These are phyloP conservation scores for Coilia nasus DNA, from an alignment of 2,797 vertebrate species.

Conservation along the genomic window DNA sequence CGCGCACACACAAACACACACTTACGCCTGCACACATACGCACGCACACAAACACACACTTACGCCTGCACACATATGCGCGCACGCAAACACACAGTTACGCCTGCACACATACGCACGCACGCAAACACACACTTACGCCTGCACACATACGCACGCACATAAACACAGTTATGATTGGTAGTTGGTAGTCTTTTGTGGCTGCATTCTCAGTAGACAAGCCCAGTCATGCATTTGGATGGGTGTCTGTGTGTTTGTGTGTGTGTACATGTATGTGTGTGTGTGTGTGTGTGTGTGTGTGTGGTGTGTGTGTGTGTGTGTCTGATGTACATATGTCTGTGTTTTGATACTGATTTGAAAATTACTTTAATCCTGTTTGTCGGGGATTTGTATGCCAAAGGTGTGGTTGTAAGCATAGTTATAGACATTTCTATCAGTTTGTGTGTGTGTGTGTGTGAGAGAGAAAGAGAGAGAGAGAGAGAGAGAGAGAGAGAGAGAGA, in stretches of 20 bases:
- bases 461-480: not conserved
- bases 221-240: not conserved
- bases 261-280: not conserved
- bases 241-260: not conserved
- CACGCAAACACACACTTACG: not conserved
- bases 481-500: not conserved
- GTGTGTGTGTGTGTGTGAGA: not conserved
- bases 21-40: not conserved
- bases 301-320: not conserved
- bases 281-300: not conserved
- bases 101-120: not conserved
- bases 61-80: not conserved
- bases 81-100: not conserved
- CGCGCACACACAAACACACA: not conserved
- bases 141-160: too few relatives aligned
- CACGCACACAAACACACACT: not conserved
- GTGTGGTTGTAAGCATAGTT: not conserved
- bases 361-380: too few relatives aligned
- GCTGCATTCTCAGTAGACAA: too few relatives aligned
- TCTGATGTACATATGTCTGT: not conserved
- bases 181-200: too few relatives aligned
- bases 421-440: not conserved
- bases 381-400: not conserved
- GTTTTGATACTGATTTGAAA: too few relatives aligned
- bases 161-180: too few relatives aligned